Percentiles rank a stretch among this genome's conserved stretches.
Evolutionary conservation across 2,797 vertebrate genomes (phyloP).

Genomic region (Pseudocheirus occidentalis): DNA sequence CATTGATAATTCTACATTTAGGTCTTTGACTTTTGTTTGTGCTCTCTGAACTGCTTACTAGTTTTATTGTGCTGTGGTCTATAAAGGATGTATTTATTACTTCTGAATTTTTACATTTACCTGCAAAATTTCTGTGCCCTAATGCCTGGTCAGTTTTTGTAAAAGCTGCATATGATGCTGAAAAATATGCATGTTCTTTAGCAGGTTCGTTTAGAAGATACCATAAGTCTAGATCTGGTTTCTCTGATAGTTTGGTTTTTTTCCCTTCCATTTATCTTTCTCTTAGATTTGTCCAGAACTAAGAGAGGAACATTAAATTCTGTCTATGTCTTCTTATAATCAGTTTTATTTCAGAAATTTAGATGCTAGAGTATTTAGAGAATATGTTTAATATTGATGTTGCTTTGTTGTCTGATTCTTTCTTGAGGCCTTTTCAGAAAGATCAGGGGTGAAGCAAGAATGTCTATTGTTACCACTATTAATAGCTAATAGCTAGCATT

Average conservation of each 20-base stretch:
- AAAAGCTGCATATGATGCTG: not conserved
- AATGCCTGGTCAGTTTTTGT: not conserved
- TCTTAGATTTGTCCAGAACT: not conserved
- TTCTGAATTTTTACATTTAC: not conserved
- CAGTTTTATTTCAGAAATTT: not conserved
- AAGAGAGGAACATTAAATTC: not conserved
- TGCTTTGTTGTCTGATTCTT: not conserved
- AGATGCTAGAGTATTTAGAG: not conserved
- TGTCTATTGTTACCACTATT: not conserved
- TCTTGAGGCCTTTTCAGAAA: not conserved
- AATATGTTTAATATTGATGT: not conserved
- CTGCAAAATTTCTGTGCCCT: not conserved
- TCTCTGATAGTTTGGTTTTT: not conserved
- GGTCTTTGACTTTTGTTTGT: not conserved
- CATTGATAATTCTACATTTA: not conserved
- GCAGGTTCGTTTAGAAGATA: not conserved
- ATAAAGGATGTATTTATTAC: not conserved
- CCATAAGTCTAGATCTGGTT: not conserved
- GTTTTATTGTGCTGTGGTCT: not conserved
- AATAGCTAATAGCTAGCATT: not conserved
- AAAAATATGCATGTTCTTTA: not conserved
- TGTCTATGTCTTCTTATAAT: not conserved
- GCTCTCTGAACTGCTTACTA: not conserved
- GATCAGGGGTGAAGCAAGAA: not conserved
- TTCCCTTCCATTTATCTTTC: not conserved